A percentile compares a stretch with the other conserved stretches of the same genome.
Evolutionary conservation across 23 tunicate species (phyloP).

Genomic region (Ascidia mentula): DNA sequence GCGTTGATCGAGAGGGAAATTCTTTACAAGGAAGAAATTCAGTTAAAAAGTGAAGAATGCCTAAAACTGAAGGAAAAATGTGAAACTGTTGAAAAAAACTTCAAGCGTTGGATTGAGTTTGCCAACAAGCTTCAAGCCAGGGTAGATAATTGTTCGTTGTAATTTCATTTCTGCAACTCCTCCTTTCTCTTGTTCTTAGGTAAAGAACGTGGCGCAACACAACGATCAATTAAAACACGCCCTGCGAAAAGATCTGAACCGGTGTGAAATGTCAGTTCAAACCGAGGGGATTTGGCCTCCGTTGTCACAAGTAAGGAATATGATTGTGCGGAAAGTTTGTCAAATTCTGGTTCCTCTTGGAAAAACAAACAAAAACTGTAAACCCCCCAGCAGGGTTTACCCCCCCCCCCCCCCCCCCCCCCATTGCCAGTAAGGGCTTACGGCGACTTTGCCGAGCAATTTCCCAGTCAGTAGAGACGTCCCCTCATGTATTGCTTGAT

Average conservation of each 20-base stretch:
- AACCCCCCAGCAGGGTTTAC: too few species aligned
- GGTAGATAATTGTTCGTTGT: slow-evolving; percentile 14
- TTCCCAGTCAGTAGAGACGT: too few species aligned
- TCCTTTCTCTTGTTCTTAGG: not conserved
- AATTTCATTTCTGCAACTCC: not conserved
- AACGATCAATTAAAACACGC: not conserved
- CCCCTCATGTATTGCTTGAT: too few species aligned
- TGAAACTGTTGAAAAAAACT: slow-evolving; percentile 50
- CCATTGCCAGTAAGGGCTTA: too few species aligned
- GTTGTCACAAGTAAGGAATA: too few species aligned
- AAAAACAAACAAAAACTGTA: too few species aligned
- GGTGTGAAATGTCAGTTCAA: not conserved
- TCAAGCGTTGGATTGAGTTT: slow-evolving; percentile 72
- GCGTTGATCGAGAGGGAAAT: not conserved
- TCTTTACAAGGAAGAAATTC: not conserved
- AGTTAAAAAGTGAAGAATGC: slow-evolving; percentile 36
- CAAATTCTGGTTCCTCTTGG: too few species aligned
- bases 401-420: too few species aligned
- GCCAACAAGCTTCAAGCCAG: slow-evolving; percentile 66
- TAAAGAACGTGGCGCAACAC: slow-evolving; percentile 20
- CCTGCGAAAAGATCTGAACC: not conserved
- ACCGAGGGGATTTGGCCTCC: not conserved
- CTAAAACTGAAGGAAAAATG: slow-evolving; percentile 45
- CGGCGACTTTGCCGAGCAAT: too few species aligned
- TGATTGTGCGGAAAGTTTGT: too few species aligned